Percentiles rank a stretch among this genome's conserved stretches.
Evolutionary conservation across 2,888 invertebrate genomes (phyloP).

Genomic region (Volucella inanis): DNA sequence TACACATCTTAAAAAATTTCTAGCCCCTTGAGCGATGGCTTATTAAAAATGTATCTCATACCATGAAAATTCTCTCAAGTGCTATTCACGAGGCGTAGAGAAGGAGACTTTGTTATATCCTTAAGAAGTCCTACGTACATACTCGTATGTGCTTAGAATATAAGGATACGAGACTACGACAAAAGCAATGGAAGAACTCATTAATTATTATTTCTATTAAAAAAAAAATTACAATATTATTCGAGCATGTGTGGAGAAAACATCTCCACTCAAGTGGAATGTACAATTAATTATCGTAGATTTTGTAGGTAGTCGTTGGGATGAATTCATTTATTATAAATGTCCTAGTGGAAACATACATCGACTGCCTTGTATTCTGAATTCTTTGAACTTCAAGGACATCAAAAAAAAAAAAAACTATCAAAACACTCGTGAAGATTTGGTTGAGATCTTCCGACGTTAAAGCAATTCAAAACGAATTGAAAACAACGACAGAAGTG

Average conservation of each 20-base stretch:
- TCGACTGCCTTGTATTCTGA: not conserved
- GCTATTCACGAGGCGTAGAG: conserved; percentile 3
- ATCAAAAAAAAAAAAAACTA: not conserved
- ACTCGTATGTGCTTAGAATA: too few relatives aligned
- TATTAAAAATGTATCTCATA: conserved; percentile 33
- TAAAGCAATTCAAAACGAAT: too few relatives aligned
- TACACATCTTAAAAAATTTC: conserved; percentile 10
- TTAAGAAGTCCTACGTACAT: too few relatives aligned
- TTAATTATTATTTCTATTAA: too few relatives aligned
- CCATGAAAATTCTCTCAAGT: conserved; percentile 17
- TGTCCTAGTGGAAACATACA: not conserved
- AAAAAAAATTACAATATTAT: too few relatives aligned
- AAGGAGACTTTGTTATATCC: too few relatives aligned
- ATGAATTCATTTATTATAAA: conserved; percentile 18
- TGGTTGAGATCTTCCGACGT: too few relatives aligned
- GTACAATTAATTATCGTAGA: conserved; percentile 19
- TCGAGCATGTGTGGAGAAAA: not conserved
- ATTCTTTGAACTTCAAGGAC: not conserved
- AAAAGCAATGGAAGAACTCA: too few relatives aligned
- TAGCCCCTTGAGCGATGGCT: conserved; percentile 11
- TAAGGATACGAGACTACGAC: too few relatives aligned
- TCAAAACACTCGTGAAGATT: too few relatives aligned
- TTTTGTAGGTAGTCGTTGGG: conserved; percentile 7
- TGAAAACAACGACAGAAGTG: too few relatives aligned
- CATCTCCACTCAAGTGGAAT: conserved; percentile 1